Evolutionary conservation across 92 coral and sea anemone species (phyloP).

Genomic region (Pocillopora meandrina): DNA sequence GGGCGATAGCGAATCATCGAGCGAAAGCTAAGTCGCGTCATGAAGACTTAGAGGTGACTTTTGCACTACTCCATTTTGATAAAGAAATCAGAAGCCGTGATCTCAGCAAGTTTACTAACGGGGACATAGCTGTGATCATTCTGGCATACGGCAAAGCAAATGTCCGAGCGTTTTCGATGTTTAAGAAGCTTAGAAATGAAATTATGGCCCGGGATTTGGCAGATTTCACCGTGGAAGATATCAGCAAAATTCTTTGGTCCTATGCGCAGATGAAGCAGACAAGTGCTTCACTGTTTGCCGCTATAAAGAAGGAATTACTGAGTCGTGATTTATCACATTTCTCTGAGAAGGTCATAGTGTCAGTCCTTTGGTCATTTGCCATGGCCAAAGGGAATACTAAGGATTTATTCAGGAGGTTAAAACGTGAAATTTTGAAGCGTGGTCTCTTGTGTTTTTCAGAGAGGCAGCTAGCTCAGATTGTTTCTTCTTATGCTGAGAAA

Average conservation of each 20-base stretch:
- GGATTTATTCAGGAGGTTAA: slow-evolving; percentile 62
- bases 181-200: slow-evolving; percentile 58
- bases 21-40: slow-evolving; percentile 30
- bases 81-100: slow-evolving; percentile 48
- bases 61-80: slow-evolving; percentile 52
- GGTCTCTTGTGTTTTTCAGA: slow-evolving; percentile 51
- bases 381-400: slow-evolving; percentile 69
- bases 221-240: slow-evolving; percentile 57
- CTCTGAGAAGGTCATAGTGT: slow-evolving; percentile 59
- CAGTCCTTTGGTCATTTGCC: slow-evolving; percentile 77
- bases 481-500: slow-evolving; percentile 76
- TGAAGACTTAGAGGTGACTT: too few relatives aligned
- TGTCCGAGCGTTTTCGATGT: slow-evolving; percentile 51
- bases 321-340: slow-evolving; percentile 56
- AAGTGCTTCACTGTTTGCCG: slow-evolving; percentile 78
- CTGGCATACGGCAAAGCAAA: slow-evolving; percentile 78
- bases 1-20: slow-evolving; percentile 66
- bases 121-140: slow-evolving; percentile 76
- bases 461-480: slow-evolving; percentile 69
- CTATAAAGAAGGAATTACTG: slow-evolving; percentile 59
- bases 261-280: slow-evolving; percentile 65
- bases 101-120: slow-evolving; percentile 61
- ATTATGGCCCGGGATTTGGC: slow-evolving; percentile 60
- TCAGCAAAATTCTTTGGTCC: slow-evolving; percentile 84
- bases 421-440: slow-evolving; percentile 63